Evolutionary conservation across 2,113 vertebrate genomes (phyloP).

Genomic region (Misgurnus anguillicaudatus): DNA sequence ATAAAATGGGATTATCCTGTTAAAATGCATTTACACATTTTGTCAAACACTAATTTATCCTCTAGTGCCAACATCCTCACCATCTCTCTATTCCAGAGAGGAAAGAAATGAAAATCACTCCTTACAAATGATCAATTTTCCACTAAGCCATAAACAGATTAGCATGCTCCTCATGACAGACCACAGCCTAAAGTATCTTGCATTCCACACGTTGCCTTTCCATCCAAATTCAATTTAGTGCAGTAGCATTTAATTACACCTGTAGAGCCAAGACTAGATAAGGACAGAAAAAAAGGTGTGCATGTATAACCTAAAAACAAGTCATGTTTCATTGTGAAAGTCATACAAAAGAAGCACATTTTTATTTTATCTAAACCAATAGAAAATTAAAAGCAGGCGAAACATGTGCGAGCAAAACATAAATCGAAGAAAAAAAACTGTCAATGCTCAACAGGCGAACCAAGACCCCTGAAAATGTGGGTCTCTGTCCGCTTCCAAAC

Average conservation of each 20-base stretch:
- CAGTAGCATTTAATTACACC: neutral
- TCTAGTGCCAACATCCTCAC: neutral
- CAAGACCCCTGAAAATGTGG: too few relatives aligned
- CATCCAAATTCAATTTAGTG: neutral
- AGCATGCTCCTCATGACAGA: neutral
- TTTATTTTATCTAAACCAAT: neutral
- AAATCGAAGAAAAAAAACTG: too few relatives aligned
- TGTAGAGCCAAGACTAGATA: neutral
- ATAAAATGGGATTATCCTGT: neutral
- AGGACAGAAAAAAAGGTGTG: neutral
- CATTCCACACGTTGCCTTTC: neutral
- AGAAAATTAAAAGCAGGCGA: neutral
- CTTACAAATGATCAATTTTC: neutral
- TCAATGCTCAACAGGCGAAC: too few relatives aligned
- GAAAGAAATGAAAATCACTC: neutral
- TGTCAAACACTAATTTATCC: neutral
- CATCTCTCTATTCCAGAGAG: neutral
- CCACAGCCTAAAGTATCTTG: neutral
- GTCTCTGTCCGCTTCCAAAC: too few relatives aligned
- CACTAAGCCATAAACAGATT: slow-evolving; percentile 25
- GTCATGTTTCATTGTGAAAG: neutral
- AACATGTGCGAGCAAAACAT: neutral
- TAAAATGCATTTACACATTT: neutral
- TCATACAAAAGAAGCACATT: neutral
- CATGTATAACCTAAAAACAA: neutral